Percentiles rank a stretch among this genome's conserved stretches.
Conservation (phyloP, 2,113 vertebrate genomes). For the Thunnus thynnus region DNA sequence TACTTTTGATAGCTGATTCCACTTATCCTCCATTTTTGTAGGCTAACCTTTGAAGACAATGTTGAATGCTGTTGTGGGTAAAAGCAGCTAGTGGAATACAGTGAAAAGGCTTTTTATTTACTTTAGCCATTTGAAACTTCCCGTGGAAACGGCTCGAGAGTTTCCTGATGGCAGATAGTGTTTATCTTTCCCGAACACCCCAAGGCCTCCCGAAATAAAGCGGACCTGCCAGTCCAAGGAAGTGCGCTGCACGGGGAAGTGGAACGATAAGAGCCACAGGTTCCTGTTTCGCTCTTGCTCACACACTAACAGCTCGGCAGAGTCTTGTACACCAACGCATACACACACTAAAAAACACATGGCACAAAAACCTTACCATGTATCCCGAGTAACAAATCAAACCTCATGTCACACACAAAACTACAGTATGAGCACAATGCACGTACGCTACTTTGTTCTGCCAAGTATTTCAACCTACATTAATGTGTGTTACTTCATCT, state of each 20-base stretch:
- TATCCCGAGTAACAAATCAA: constrained; percentile 21
- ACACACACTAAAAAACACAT: constrained; percentile 31
- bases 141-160: constrained; percentile 97
- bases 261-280: constrained; percentile 91
- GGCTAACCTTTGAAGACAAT: constrained; percentile 79
- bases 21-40: constrained; percentile 59
- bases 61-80: constrained; percentile 84
- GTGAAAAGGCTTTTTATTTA: constrained; percentile 92
- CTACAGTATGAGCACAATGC: not conserved
- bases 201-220: constrained; percentile 99
- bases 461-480: constrained; percentile 11
- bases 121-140: constrained; percentile 99
- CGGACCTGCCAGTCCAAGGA: constrained; percentile 89
- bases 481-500: not conserved
- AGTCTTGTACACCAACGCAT: constrained; percentile 19
- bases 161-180: constrained; percentile 99
- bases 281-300: constrained; percentile 90
- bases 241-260: constrained; percentile 83
- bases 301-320: constrained; percentile 57
- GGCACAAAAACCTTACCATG: constrained; percentile 38
- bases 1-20: constrained; percentile 36
- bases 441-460: constrained; percentile 23
- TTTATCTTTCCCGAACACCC: constrained; percentile 99
- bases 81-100: constrained; percentile 79
- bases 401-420: constrained; percentile 8